Percentiles rank a stretch among this genome's conserved stretches.
phyloP scores from a whole-genome alignment of 2,888 invertebrate species.

The Heliconius aoede region DNA sequence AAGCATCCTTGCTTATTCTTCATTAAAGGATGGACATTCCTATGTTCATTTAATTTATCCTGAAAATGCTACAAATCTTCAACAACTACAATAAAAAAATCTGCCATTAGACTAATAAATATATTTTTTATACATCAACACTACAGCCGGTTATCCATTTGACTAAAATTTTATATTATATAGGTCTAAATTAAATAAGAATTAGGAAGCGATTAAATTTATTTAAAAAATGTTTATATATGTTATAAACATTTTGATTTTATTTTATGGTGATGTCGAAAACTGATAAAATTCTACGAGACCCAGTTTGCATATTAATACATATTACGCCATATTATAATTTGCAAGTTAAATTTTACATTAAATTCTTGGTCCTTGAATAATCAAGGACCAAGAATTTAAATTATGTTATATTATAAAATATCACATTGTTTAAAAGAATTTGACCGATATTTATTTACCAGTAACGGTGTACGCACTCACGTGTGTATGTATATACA shows the following conservation, averaged over 20 bases:
- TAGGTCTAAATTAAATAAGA: neutral
- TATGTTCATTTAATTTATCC: no score
- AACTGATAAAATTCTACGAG: neutral
- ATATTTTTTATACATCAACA: no score
- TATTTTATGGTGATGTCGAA: slow-evolving; percentile 7
- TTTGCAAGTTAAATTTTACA: slow-evolving; percentile 10
- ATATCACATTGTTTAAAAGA: no score
- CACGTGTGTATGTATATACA: neutral
- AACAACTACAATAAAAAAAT: no score
- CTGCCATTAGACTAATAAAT: no score
- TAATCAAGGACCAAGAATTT: no score
- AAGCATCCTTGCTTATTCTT: no score
- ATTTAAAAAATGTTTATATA: neutral
- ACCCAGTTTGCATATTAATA: neutral
- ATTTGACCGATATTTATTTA: neutral
- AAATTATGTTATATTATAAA: no score
- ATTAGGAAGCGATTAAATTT: neutral
- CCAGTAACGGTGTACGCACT: neutral
- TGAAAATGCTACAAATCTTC: no score
- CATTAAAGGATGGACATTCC: no score
- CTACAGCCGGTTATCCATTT: neutral
- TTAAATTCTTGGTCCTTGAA: neutral
- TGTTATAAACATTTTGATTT: neutral
- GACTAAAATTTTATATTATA: neutral
- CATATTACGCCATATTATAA: slow-evolving; percentile 1